Evolutionary conservation across 2,797 vertebrate species (phyloP).

Genomic region (Parambassis ranga): DNA sequence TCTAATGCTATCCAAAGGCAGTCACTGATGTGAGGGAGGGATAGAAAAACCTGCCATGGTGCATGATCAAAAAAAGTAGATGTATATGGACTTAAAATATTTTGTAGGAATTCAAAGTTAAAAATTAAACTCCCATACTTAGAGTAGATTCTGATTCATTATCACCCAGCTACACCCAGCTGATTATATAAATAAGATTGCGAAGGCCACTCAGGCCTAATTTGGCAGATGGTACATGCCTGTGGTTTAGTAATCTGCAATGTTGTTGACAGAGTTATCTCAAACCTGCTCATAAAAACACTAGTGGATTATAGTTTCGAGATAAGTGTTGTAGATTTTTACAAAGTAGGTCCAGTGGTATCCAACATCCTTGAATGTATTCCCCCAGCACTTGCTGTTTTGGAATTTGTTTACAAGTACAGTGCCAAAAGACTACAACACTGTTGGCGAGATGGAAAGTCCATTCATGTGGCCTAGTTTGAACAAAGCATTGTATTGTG

Average conservation of each 20-base stretch:
- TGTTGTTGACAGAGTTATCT: conserved; percentile 22
- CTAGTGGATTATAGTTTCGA: not conserved
- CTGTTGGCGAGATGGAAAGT: conserved; percentile 51
- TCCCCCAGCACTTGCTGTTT: conserved; percentile 21
- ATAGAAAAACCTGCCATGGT: no score
- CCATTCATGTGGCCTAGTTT: conserved; percentile 68
- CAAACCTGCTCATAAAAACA: not conserved
- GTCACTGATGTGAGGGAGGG: not conserved
- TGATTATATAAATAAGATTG: conserved; percentile 6
- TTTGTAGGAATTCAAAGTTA: no score
- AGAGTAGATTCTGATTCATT: no score
- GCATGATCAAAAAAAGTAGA: no score
- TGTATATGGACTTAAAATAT: no score
- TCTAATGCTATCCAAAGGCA: not conserved
- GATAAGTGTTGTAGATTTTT: not conserved
- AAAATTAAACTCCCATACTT: not conserved
- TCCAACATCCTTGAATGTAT: not conserved
- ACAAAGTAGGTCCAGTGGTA: not conserved
- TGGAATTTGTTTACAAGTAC: conserved; percentile 61
- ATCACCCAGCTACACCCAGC: not conserved
- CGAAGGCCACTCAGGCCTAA: not conserved
- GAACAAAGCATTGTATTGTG: conserved; percentile 74
- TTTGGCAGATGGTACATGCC: conserved; percentile 15
- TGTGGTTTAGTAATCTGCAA: not conserved
- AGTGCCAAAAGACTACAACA: conserved; percentile 43